These are phyloP conservation scores for Phalera bucephala DNA, from an alignment of 2,888 invertebrate species.

Conservation along the genomic window DNA sequence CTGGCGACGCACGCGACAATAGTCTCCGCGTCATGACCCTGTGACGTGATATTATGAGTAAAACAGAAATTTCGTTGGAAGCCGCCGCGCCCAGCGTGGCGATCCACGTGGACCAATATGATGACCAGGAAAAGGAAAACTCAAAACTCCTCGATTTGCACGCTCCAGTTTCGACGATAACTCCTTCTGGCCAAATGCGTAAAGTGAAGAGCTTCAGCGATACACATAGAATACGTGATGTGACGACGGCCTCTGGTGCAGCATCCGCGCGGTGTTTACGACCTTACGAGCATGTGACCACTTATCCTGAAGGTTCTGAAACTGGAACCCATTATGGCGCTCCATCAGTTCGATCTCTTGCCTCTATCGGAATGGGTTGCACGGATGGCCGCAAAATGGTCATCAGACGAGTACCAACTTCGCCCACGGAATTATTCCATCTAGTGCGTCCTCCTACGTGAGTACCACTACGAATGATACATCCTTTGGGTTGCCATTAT, in stretches of 20 bases:
- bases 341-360: conserved; percentile 89
- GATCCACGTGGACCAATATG: conserved; percentile 71
- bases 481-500: conserved; percentile 71
- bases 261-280: conserved; percentile 74
- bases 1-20: conserved; percentile 71
- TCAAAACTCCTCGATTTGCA: conserved; percentile 67
- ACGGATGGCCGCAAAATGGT: conserved; percentile 94
- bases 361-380: conserved; percentile 94
- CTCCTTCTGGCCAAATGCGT: conserved; percentile 78
- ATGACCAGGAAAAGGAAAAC: conserved; percentile 62
- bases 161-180: conserved; percentile 56
- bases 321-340: conserved; percentile 85
- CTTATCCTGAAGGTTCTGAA: conserved; percentile 84
- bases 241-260: conserved; percentile 69
- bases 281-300: conserved; percentile 75
- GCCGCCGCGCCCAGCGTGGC: conserved; percentile 71
- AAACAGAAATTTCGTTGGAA: conserved; percentile 67
- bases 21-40: conserved; percentile 73
- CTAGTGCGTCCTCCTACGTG: conserved; percentile 92
- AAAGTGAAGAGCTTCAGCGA: conserved; percentile 80
- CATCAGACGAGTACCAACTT: conserved; percentile 91
- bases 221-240: conserved; percentile 74
- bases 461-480: conserved; percentile 77
- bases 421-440: conserved; percentile 93
- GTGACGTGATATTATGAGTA: conserved; percentile 78